Evolutionary conservation across 2,888 invertebrate species (phyloP).

Genomic region (Caenorhabditis sp.): DNA sequence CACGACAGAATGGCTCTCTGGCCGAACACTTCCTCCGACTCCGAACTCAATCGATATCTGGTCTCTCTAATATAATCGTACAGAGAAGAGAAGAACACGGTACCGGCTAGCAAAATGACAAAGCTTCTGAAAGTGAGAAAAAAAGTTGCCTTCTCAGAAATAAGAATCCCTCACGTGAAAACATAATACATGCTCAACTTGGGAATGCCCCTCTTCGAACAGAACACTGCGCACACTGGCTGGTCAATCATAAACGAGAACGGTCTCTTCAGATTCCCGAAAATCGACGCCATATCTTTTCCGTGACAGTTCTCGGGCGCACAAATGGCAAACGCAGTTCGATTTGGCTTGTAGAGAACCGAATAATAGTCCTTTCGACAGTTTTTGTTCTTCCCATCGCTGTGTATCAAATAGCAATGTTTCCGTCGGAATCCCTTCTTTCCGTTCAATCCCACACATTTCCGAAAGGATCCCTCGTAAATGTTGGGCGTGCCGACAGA

Average conservation of each 20-base stretch:
- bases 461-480: constrained; percentile 23
- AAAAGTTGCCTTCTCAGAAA: neutral
- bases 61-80: constrained; percentile 35
- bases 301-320: constrained; percentile 28
- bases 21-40: constrained; percentile 1
- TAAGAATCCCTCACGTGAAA: constrained; percentile 13
- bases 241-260: constrained; percentile 33
- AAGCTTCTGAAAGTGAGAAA: constrained; percentile 19
- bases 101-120: constrained; percentile 10
- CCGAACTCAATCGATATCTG: constrained; percentile 31
- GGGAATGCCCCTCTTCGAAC: constrained; percentile 14
- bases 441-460: constrained; percentile 9
- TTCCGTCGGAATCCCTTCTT: constrained; percentile 5
- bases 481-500: constrained; percentile 13
- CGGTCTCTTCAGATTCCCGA: constrained; percentile 4
- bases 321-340: constrained; percentile 37
- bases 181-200: constrained; percentile 17
- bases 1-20: constrained; percentile 15
- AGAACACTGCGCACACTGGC: constrained; percentile 37
- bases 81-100: constrained; percentile 24
- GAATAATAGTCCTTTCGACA: constrained; percentile 17
- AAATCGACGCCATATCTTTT: constrained; percentile 9
- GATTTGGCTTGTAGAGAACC: constrained; percentile 9
- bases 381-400: neutral
- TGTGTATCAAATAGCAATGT: constrained; percentile 36